phyloP scores from a whole-genome alignment of 2,797 vertebrate species.

The Scleropages formosus region DNA sequence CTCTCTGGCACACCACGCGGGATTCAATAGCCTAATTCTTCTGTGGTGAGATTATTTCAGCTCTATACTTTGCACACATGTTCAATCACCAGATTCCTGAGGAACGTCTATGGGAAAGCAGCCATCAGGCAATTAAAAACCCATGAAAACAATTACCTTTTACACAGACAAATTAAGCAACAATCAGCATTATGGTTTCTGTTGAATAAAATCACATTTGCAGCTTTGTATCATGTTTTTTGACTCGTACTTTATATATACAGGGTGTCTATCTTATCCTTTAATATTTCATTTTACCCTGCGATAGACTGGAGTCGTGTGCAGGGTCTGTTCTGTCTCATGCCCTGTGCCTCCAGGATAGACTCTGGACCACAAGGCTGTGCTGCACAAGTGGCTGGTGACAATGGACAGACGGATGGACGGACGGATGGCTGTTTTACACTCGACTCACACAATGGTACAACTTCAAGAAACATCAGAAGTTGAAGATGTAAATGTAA shows the following conservation, averaged over 20 bases:
- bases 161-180: slow-evolving; percentile 5
- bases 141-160: background rate
- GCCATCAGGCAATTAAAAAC: slow-evolving; percentile 13
- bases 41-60: background rate
- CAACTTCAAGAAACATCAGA: too few species aligned
- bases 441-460: too few species aligned
- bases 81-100: background rate
- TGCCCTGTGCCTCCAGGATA: too few species aligned
- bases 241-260: background rate
- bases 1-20: slow-evolving; percentile 16
- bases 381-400: too few species aligned
- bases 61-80: background rate
- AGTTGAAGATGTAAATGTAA: too few species aligned
- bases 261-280: too few species aligned
- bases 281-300: too few species aligned
- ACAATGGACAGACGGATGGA: too few species aligned
- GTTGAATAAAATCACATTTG: background rate
- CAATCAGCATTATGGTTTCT: background rate
- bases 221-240: background rate
- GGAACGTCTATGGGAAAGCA: background rate
- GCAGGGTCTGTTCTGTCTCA: too few species aligned
- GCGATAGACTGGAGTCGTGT: too few species aligned
- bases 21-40: background rate
- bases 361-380: too few species aligned
- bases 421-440: too few species aligned